Evolutionary conservation across 1,140 invertebrate genomes (phyloP).

Genomic region (Anoplophora glabripennis): DNA sequence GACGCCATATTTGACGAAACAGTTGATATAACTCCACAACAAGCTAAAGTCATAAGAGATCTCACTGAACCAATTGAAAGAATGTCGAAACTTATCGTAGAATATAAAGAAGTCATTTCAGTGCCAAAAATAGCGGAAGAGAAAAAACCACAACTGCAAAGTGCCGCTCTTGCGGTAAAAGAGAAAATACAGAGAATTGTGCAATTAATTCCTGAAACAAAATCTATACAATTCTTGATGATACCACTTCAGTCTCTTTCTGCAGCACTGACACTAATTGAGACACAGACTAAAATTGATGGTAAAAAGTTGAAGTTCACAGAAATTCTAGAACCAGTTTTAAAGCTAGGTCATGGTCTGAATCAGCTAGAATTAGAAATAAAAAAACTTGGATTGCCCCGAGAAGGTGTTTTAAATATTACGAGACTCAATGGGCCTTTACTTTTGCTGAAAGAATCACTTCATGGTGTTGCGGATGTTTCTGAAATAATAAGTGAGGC

Average conservation of each 20-base stretch:
- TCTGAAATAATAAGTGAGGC: no score
- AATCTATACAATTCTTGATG: neutral
- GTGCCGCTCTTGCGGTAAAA: slow-evolving; percentile 1
- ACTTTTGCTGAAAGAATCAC: no score
- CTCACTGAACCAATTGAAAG: no score
- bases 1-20: no score
- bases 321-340: neutral
- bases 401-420: slow-evolving; percentile 3
- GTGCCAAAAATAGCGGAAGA: neutral
- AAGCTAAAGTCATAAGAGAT: no score
- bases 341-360: neutral
- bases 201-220: neutral
- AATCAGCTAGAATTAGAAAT: neutral
- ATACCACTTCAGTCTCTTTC: neutral
- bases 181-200: neutral
- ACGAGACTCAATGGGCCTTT: no score
- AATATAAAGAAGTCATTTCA: no score
- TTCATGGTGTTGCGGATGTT: no score
- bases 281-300: neutral
- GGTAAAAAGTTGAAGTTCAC: no score
- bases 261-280: neutral
- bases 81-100: no score
- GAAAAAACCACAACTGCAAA: neutral
- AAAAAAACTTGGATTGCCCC: slow-evolving; percentile 3
- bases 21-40: no score